Conservation (phyloP, 2,888 invertebrate genomes). For the Rotaria sp. region DNA sequence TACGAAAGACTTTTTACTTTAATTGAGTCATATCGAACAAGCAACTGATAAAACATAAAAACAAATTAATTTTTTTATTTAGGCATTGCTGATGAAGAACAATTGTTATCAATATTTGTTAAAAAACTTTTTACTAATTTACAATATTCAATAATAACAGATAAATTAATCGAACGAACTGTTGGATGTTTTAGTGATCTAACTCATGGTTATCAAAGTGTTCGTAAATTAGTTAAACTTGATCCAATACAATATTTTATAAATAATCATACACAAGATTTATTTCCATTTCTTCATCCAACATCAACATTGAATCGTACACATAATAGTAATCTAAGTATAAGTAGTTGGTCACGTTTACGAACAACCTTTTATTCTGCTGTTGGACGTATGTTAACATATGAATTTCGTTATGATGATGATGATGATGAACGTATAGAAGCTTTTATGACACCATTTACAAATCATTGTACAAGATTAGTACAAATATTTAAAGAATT, state of each 20-base stretch:
- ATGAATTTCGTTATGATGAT: slow-evolving; percentile 75
- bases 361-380: slow-evolving; percentile 95
- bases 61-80: not conserved
- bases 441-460: slow-evolving; percentile 84
- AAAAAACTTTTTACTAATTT: slow-evolving; percentile 73
- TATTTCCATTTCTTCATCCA: slow-evolving; percentile 77
- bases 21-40: too few relatives aligned
- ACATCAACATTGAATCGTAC: not conserved
- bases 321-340: not conserved
- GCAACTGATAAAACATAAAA: too few relatives aligned
- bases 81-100: slow-evolving; percentile 25
- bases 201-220: slow-evolving; percentile 90
- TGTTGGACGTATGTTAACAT: slow-evolving; percentile 82
- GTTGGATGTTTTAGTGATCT: slow-evolving; percentile 84
- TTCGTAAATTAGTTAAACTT: slow-evolving; percentile 86
- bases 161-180: slow-evolving; percentile 86
- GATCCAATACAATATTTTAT: slow-evolving; percentile 96
- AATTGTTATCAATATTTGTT: slow-evolving; percentile 42
- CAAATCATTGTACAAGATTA: slow-evolving; percentile 46
- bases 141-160: slow-evolving; percentile 92
- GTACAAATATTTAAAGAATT: slow-evolving; percentile 30
- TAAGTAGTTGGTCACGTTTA: slow-evolving; percentile 4
- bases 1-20: too few relatives aligned
- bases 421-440: slow-evolving; percentile 71
- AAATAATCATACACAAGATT: slow-evolving; percentile 92